Evolutionary conservation across 2,888 invertebrate genomes (phyloP).

Genomic region (Drosophila demipolita): DNA sequence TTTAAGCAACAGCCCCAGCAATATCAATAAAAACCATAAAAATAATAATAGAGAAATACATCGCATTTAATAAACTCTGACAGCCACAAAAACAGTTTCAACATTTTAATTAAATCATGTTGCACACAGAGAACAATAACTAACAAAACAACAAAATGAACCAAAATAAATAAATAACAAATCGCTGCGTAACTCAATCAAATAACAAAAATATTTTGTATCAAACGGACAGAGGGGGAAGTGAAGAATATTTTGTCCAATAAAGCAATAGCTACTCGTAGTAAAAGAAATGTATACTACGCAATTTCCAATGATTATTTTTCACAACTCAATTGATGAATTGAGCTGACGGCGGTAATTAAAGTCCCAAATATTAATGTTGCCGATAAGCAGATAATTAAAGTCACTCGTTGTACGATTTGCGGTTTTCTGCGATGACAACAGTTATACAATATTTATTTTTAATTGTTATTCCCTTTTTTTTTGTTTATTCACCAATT

Average conservation of each 20-base stretch:
- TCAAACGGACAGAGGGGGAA: neutral
- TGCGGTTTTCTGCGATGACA: slow-evolving; percentile 9
- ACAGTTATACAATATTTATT: slow-evolving; percentile 17
- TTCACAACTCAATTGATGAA: neutral
- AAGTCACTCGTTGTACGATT: slow-evolving; percentile 9
- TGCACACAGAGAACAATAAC: slow-evolving; percentile 20
- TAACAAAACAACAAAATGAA: slow-evolving; percentile 13
- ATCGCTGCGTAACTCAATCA: slow-evolving; percentile 63
- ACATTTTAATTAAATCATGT: slow-evolving; percentile 76
- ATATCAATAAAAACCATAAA: slow-evolving; percentile 1
- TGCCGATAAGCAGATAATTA: slow-evolving; percentile 41
- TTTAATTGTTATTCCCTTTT: neutral
- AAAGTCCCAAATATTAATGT: slow-evolving; percentile 8
- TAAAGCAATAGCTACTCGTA: neutral
- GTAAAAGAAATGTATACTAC: slow-evolving; percentile 2
- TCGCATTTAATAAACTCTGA: slow-evolving; percentile 55
- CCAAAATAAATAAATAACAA: slow-evolving; percentile 16
- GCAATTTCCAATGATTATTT: neutral
- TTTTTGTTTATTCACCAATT: neutral
- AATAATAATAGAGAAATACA: slow-evolving; percentile 33
- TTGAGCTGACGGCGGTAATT: slow-evolving; percentile 21
- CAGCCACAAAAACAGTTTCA: slow-evolving; percentile 51
- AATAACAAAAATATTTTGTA: slow-evolving; percentile 43
- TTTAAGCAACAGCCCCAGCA: slow-evolving; percentile 31
- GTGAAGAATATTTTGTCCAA: slow-evolving; percentile 4